A percentile compares a stretch with the other conserved stretches of the same genome.
phyloP scores from a whole-genome alignment of 1,140 invertebrate genomes.

The Zaprionus inermis region DNA sequence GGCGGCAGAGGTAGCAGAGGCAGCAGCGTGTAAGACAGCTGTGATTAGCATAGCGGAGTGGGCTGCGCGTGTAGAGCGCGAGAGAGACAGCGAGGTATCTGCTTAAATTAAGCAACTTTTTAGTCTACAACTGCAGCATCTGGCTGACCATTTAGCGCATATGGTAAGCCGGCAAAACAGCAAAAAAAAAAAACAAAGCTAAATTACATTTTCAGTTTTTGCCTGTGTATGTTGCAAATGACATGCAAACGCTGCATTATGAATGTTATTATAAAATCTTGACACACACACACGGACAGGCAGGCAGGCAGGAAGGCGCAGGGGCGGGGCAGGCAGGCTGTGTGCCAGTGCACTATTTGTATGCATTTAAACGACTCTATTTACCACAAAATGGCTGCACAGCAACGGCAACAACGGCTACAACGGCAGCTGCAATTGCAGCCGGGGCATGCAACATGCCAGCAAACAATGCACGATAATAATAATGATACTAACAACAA shows the following conservation, averaged over 20 bases:
- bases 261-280: constrained; percentile 81
- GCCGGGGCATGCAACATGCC: constrained; percentile 48
- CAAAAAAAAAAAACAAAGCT: not conserved
- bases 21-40: too few relatives aligned
- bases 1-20: not conserved
- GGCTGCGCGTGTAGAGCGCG: too few relatives aligned
- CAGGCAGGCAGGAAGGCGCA: constrained; percentile 1
- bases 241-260: constrained; percentile 81
- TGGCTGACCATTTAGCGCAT: not conserved
- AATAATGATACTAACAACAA: constrained; percentile 67
- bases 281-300: constrained; percentile 39
- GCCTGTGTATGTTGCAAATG: constrained; percentile 56
- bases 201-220: constrained; percentile 6
- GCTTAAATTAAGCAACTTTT: too few relatives aligned
- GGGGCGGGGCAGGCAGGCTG: not conserved
- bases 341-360: constrained; percentile 55
- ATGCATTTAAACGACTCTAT: constrained; percentile 83
- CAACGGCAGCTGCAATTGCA: constrained; percentile 23
- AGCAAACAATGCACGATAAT: constrained; percentile 78
- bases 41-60: too few relatives aligned
- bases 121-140: not conserved
- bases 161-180: constrained; percentile 3
- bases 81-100: not conserved
- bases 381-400: constrained; percentile 78
- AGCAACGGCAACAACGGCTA: constrained; percentile 32